Conservation (phyloP, 2,797 vertebrate species). For the Myotis planiceps region DNA sequence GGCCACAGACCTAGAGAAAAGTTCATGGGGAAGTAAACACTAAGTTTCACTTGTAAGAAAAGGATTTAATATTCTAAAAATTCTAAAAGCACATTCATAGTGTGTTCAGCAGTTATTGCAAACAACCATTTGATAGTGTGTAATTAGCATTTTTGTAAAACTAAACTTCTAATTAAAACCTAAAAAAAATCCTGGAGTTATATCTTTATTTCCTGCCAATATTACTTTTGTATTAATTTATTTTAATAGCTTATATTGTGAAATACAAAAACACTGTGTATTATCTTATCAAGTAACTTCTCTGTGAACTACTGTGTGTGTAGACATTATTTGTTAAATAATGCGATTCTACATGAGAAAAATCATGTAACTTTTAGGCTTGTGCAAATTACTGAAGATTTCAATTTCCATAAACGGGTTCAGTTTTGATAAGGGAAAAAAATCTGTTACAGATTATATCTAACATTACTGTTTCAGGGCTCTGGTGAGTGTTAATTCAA, state of each 20-base stretch:
- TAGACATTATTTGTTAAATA: conserved; percentile 37
- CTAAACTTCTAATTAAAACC: neutral
- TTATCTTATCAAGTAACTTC: conserved; percentile 20
- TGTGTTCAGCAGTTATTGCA: neutral
- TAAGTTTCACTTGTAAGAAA: conserved; percentile 62
- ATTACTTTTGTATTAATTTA: conserved; percentile 48
- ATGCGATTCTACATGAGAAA: neutral
- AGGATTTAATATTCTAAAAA: conserved; percentile 27
- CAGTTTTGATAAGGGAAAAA: conserved; percentile 19
- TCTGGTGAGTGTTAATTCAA: conserved; percentile 28
- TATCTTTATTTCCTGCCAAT: neutral
- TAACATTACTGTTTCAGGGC: neutral
- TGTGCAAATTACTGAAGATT: conserved; percentile 23
- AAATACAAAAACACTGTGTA: neutral
- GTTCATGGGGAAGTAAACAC: conserved; percentile 31
- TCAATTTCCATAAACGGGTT: conserved; percentile 25
- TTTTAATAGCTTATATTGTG: conserved; percentile 35
- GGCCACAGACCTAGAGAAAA: conserved; percentile 4
- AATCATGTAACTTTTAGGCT: neutral
- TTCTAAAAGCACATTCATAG: neutral
- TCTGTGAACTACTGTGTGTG: neutral
- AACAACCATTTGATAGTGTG: conserved; percentile 35
- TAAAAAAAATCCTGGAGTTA: neutral
- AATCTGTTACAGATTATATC: neutral
- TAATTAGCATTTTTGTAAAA: conserved; percentile 52